Evolutionary conservation across 2,113 vertebrate species (phyloP).

Genomic region (Menura novaehollandiae): DNA sequence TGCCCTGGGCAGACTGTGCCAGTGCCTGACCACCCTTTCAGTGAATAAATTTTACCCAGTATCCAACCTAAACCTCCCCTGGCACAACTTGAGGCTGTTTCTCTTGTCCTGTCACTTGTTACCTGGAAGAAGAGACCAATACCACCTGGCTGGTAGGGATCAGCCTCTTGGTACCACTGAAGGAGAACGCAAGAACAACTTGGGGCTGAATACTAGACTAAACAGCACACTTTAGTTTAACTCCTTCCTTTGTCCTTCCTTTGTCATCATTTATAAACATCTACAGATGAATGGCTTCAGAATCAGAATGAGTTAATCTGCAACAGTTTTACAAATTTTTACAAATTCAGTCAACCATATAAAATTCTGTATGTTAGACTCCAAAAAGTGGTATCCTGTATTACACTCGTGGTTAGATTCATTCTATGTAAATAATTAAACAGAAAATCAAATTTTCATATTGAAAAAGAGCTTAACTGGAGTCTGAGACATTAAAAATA

Average conservation of each 20-base stretch:
- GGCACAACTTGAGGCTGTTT: not conserved
- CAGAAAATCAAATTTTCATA: not conserved
- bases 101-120: not conserved
- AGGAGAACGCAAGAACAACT: not conserved
- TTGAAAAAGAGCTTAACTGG: not conserved
- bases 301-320: not conserved
- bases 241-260: not conserved
- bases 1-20: not conserved
- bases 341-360: not conserved
- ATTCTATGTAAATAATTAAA: not conserved
- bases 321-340: not conserved
- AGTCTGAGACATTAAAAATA: not conserved
- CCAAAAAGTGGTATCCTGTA: not conserved
- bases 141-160: not conserved
- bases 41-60: not conserved
- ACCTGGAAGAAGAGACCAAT: not conserved
- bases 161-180: not conserved
- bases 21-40: not conserved
- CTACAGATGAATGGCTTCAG: not conserved
- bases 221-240: not conserved
- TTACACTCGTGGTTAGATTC: not conserved
- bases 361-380: not conserved
- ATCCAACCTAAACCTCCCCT: not conserved
- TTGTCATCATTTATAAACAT: not conserved
- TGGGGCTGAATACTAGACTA: not conserved